Conservation (phyloP, 92 coral and sea anemone species). For the Desmophyllum pertusum region DNA sequence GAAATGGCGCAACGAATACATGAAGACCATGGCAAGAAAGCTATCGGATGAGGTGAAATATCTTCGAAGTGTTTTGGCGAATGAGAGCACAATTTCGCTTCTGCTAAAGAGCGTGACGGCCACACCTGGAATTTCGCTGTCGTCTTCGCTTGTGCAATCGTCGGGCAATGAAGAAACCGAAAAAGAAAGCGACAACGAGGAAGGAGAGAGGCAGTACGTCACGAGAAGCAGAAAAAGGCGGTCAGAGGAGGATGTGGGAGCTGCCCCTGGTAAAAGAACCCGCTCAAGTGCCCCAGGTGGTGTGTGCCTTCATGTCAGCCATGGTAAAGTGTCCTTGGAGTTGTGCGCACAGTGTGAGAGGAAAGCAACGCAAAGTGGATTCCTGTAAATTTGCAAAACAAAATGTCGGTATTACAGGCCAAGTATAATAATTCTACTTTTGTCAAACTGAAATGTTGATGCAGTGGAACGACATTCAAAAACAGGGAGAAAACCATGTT, state of each 20-base stretch:
- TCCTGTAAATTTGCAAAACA: conserved; percentile 47
- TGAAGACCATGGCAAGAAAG: conserved; percentile 50
- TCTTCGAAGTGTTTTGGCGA: conserved; percentile 80
- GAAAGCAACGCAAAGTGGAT: conserved; percentile 59
- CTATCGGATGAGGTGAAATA: conserved; percentile 83
- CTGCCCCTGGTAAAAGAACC: conserved; percentile 29
- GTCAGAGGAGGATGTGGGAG: neutral
- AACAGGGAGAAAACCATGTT: conserved; percentile 13
- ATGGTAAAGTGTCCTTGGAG: conserved; percentile 89
- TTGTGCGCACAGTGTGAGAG: conserved; percentile 84
- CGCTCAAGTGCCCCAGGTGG: conserved; percentile 65
- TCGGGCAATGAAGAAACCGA: conserved; percentile 16
- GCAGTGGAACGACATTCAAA: neutral
- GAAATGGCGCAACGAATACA: conserved; percentile 47
- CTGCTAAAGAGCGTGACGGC: conserved; percentile 77
- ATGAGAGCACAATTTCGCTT: conserved; percentile 87
- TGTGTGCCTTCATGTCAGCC: conserved; percentile 90
- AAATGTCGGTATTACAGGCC: conserved; percentile 86
- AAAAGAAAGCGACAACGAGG: neutral
- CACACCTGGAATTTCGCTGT: conserved; percentile 85
- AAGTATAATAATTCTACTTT: conserved; percentile 57
- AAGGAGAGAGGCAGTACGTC: conserved; percentile 26
- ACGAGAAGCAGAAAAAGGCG: conserved; percentile 54
- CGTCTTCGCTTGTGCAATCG: conserved; percentile 68
- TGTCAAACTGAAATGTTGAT: neutral